These are phyloP conservation scores for Lomographa bimaculata DNA, from an alignment of 2,888 invertebrate genomes.

Conservation along the genomic window DNA sequence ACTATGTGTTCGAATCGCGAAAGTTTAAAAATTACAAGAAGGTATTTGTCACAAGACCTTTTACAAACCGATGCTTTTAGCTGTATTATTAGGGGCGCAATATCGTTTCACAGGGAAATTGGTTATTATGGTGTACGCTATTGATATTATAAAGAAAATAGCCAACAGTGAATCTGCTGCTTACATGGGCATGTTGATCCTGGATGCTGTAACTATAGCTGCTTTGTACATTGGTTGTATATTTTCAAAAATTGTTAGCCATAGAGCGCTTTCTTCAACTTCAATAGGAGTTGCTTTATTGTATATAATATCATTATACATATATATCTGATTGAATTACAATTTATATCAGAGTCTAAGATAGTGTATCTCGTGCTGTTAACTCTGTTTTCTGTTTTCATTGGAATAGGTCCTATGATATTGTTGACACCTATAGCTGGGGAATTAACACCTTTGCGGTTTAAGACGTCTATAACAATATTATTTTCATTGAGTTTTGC, in stretches of 20 bases:
- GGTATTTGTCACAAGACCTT: constrained; percentile 20
- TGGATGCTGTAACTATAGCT: constrained; percentile 35
- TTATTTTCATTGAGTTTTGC: not conserved
- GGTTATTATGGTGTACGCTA: constrained; percentile 31
- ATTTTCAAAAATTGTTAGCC: constrained; percentile 22
- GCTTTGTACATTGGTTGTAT: constrained; percentile 31
- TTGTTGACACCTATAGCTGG: constrained; percentile 11
- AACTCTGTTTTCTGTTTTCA: constrained; percentile 10
- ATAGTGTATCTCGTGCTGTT: constrained; percentile 6
- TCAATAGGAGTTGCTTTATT: constrained; percentile 3
- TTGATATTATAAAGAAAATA: constrained; percentile 38
- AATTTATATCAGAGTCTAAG: constrained; percentile 8
- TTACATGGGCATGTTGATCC: constrained; percentile 38
- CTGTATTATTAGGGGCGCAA: constrained; percentile 20
- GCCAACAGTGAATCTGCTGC: constrained; percentile 32
- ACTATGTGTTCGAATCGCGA: too few species aligned
- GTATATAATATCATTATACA: constrained; percentile 11
- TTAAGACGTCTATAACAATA: constrained; percentile 9
- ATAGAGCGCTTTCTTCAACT: constrained; percentile 16
- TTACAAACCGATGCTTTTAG: constrained; percentile 32
- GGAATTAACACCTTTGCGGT: constrained; percentile 16
- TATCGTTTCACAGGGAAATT: constrained; percentile 39
- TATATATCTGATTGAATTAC: constrained; percentile 10
- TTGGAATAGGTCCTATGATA: constrained; percentile 18
- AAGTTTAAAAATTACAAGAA: too few species aligned